phyloP scores from a whole-genome alignment of 2,797 vertebrate genomes.

The Pyrocephalus nanus region DNA sequence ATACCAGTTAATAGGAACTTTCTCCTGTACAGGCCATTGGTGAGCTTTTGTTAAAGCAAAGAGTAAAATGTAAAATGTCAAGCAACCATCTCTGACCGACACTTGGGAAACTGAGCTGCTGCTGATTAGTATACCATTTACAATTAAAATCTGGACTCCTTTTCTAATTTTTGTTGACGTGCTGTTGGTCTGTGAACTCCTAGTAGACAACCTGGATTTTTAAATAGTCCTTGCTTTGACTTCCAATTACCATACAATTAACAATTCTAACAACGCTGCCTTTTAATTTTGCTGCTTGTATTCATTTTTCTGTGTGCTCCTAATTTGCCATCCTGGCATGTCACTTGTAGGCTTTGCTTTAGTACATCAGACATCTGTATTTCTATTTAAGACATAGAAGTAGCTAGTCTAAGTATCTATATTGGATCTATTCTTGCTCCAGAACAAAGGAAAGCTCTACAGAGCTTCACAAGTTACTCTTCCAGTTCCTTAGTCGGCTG shows the following conservation, averaged over 20 bases:
- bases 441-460: not conserved
- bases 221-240: slow-evolving; percentile 71
- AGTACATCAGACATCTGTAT: not conserved
- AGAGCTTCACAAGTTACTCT: not conserved
- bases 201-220: slow-evolving; percentile 71
- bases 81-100: slow-evolving; percentile 60
- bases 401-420: not conserved
- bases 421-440: not conserved
- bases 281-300: slow-evolving; percentile 64
- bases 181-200: slow-evolving; percentile 67
- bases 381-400: not conserved
- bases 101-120: slow-evolving; percentile 58
- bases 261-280: slow-evolving; percentile 56
- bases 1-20: not conserved
- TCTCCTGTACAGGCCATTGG: slow-evolving; percentile 2
- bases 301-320: slow-evolving; percentile 46
- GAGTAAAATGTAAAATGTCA: slow-evolving; percentile 71
- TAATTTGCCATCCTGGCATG: slow-evolving; percentile 6
- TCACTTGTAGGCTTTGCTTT: not conserved
- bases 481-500: not conserved
- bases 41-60: slow-evolving; percentile 31
- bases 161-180: slow-evolving; percentile 71
- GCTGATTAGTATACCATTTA: slow-evolving; percentile 69
- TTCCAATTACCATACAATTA: slow-evolving; percentile 75
- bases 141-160: slow-evolving; percentile 72